These are phyloP conservation scores for Ailuropoda melanoleuca DNA, from an alignment of 2,113 vertebrate genomes.

Conservation along the genomic window DNA sequence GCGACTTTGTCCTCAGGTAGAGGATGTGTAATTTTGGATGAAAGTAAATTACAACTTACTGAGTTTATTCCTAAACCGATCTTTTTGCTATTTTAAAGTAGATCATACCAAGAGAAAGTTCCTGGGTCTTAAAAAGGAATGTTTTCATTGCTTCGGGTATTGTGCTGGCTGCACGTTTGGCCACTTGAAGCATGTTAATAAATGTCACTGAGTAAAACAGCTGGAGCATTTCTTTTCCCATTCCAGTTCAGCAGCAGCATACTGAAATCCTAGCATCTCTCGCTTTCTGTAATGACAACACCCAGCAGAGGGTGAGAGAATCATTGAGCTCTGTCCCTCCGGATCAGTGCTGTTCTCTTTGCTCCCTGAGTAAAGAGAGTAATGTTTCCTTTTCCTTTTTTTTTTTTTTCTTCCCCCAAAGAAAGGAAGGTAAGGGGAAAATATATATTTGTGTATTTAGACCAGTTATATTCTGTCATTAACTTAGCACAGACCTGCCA, in stretches of 20 bases:
- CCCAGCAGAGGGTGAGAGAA: neutral
- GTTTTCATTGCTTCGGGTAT: constrained; percentile 36
- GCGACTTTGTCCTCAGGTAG: constrained; percentile 42
- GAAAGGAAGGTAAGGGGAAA: neutral
- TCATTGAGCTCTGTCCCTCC: neutral
- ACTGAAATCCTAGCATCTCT: constrained; percentile 2
- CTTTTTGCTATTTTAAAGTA: constrained; percentile 23
- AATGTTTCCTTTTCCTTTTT: neutral
- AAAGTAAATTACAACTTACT: constrained; percentile 48
- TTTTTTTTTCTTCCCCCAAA: neutral
- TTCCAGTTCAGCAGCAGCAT: neutral
- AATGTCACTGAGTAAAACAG: neutral
- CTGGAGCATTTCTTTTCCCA: neutral
- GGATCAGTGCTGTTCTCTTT: neutral
- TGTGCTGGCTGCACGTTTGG: neutral
- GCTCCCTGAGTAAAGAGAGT: neutral
- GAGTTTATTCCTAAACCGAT: constrained; percentile 32
- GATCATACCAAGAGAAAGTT: constrained; percentile 32
- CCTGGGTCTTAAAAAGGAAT: constrained; percentile 22
- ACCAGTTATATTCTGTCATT: neutral
- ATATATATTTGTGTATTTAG: constrained; percentile 21
- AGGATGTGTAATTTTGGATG: constrained; percentile 56
- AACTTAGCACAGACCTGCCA: constrained; percentile 13
- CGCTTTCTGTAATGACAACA: neutral
- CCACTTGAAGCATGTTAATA: constrained; percentile 30